A percentile compares a stretch with the other conserved stretches of the same genome.
These are phyloP conservation scores for Melipona bicolor DNA, from an alignment of 2,888 invertebrate genomes.

Conservation along the genomic window DNA sequence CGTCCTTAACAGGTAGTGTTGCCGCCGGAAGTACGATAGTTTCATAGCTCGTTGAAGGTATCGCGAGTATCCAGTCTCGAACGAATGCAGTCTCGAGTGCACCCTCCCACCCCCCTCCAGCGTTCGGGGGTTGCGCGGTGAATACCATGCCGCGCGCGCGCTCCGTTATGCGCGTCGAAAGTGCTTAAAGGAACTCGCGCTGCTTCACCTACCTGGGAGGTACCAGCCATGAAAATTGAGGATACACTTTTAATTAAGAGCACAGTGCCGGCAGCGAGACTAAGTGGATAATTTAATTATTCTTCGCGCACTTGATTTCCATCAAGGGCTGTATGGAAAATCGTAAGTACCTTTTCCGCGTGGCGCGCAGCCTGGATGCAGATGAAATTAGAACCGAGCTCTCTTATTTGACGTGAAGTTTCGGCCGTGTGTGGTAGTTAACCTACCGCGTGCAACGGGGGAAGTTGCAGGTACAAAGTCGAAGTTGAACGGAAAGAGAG, in stretches of 20 bases:
- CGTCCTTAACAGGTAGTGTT: conserved; percentile 24
- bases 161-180: conserved; percentile 7
- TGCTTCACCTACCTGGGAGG: not conserved
- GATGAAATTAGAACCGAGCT: not conserved
- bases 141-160: not conserved
- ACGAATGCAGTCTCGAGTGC: not conserved
- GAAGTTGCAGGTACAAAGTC: not conserved
- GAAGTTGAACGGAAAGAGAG: not conserved
- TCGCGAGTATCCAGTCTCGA: conserved; percentile 7
- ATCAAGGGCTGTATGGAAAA: not conserved
- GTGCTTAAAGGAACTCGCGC: conserved; percentile 23
- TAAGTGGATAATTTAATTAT: conserved; percentile 32
- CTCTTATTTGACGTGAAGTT: not conserved
- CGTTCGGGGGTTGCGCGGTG: not conserved
- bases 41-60: conserved; percentile 37
- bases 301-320: conserved; percentile 13
- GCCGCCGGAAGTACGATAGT: conserved; percentile 3
- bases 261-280: not conserved
- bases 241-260: conserved; percentile 44
- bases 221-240: conserved; percentile 32
- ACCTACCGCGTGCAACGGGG: not conserved
- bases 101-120: too few relatives aligned
- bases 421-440: not conserved
- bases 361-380: not conserved
- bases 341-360: not conserved